Percentiles rank a stretch among this genome's conserved stretches.
phyloP scores from a whole-genome alignment of 2,113 vertebrate species.

The Datnioides undecimradiatus region DNA sequence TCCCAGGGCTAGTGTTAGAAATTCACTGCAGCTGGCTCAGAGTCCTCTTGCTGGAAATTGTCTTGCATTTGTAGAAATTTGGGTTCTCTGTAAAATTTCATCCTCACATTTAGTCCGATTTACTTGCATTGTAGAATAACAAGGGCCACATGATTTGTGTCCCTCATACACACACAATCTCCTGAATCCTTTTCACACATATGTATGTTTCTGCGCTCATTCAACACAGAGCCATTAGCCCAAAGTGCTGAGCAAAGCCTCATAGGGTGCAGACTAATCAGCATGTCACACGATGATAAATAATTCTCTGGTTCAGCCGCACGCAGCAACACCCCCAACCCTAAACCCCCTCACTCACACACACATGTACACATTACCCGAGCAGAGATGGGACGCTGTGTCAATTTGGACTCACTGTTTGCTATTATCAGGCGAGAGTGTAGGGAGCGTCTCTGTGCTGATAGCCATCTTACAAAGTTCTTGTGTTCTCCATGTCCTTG shows the following conservation, averaged over 20 bases:
- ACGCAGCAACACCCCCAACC: not conserved
- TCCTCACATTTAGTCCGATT: not conserved
- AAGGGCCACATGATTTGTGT: not conserved
- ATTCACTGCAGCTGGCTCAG: constrained; percentile 2
- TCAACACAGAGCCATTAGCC: constrained; percentile 17
- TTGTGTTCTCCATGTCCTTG: constrained; percentile 52
- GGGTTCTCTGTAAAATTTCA: not conserved
- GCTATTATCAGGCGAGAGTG: constrained; percentile 1
- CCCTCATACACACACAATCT: not conserved
- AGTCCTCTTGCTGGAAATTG: not conserved
- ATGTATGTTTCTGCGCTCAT: constrained; percentile 24
- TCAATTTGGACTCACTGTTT: constrained; percentile 41
- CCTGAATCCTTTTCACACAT: not conserved
- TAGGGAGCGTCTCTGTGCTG: constrained; percentile 11
- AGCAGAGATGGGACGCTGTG: constrained; percentile 22
- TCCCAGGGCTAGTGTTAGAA: constrained; percentile 3
- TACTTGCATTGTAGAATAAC: not conserved
- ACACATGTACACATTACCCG: constrained; percentile 19
- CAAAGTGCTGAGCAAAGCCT: constrained; percentile 60
- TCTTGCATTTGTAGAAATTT: constrained; percentile 2
- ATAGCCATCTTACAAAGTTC: constrained; percentile 47
- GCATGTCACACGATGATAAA: constrained; percentile 63
- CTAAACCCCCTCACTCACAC: not conserved
- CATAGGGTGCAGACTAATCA: constrained; percentile 62
- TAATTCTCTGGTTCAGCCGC: constrained; percentile 44